Evolutionary conservation across 2,888 invertebrate genomes (phyloP), one percentile per base, ranked within the genome.

Genomic region (Onthophagus sagittarius): DNA sequence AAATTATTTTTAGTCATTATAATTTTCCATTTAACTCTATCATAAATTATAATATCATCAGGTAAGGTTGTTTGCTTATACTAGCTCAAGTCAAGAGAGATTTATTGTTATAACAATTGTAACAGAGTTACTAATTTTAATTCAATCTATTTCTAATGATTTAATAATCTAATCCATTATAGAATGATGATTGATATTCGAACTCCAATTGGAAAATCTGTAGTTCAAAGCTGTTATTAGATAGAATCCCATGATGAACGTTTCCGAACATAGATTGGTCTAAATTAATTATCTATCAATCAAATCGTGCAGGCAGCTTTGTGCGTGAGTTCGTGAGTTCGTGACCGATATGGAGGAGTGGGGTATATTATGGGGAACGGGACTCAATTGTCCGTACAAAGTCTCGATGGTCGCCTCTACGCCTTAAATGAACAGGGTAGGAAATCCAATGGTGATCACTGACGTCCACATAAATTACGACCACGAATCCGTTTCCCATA

Each of bases 211-310:
- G 7, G 39, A 53, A 53, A 53, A 53, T 53, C 39, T 11, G 11
- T 53, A 53, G 39, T 53, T 53, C 39, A 53, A 53, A 53, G 39
- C 39, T 7, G 11, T 53, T 53, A 11, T 9, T 2, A 4, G 23
- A 23, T 23, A 23, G 23, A 23, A 64, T 31, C 15, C 31, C 67
- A 67, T 23, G 23, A 15, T 32, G 67, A 32, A 67, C 32, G 31
- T 31, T 31, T n/a, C 67, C 67, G 32, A 23, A 5, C 67, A 23
- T 67, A 31, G 32, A 67, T 23, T 11, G 39, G 39, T 23, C 67
- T 67, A 67, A 67, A 67, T 67, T 67, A 67, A 67, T 67, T 67
- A 67, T 67, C 67, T 23, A 67, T 67, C 67, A 67, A 67, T 67
- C 67, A 67, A 15, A 23, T 31, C 15, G 23, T 64, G 64, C 64